Evolutionary conservation across 2,888 invertebrate species (phyloP), one percentile per base, ranked within the genome.

Genomic region (Polietes domitor): DNA sequence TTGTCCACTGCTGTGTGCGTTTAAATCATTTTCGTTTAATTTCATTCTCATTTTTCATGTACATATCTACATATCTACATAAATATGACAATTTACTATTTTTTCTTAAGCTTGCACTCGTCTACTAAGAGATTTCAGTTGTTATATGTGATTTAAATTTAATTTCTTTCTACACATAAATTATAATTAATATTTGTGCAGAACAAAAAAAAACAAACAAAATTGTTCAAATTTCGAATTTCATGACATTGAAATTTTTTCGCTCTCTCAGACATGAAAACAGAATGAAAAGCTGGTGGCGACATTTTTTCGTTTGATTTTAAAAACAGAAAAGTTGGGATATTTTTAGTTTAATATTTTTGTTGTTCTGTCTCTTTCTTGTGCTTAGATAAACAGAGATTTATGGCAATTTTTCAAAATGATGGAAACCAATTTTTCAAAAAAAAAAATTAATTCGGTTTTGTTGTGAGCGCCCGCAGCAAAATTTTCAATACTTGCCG

Each of bases 231-330:
- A 73, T 26, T 72, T 0, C n/a, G 0, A 12, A 58, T 43, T 26
- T 84, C 78, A 43, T 81, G 84, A 84, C 84, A 84, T 82, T 85
- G 82, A 82, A 74, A 74, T 77, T 65, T 73, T 73, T 80, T 72
- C 24, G 15, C 21, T 58, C 37, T 58, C 37, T 50, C 65, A 50
- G 65, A 47, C 3, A 68, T 43, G 19, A 55, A 75, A 47, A 63
- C 10, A 63, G 17, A 78, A 80, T 24, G 5, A 24, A 26, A 24
- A 58, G 58, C 24, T 9, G 43, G 28, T 55, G 41, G 12, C 37
- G 12, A 37, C 37, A 37, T 10, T 9, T 10, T 41, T 63, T 63
- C 63, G 15, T 55, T 65, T 37, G 37, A 37, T 65, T 55, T 37
- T 21, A 24, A 19, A 71, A 76, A n/a, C 58, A 70, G n/a, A 47